Evolutionary conservation across 2,888 invertebrate species (phyloP).

Genomic region (Horisme vitalbata): DNA sequence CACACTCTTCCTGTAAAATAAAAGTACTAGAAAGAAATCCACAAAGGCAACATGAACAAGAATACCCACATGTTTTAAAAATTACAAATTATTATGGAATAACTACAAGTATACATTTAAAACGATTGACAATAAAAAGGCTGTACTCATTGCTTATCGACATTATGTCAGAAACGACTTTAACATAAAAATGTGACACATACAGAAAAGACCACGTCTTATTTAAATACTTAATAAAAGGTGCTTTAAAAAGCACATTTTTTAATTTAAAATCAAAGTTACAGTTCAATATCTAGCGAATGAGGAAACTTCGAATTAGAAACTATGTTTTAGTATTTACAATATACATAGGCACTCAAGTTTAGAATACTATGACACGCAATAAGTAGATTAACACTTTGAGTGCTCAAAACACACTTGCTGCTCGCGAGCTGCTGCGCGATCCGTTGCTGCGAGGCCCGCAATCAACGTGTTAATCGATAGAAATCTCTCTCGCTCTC

Average conservation of each 20-base stretch:
- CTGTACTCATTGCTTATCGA: slow-evolving; percentile 21
- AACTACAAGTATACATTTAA: slow-evolving; percentile 6
- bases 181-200: not conserved
- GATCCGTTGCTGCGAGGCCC: too few species aligned
- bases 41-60: too few species aligned
- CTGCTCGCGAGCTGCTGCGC: too few species aligned
- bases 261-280: too few species aligned
- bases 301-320: slow-evolving; percentile 14
- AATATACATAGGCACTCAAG: slow-evolving; percentile 37
- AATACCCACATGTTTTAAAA: too few species aligned
- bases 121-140: slow-evolving; percentile 13
- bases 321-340: slow-evolving; percentile 30
- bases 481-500: too few species aligned
- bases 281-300: slow-evolving; percentile 20
- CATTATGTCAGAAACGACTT: slow-evolving; percentile 19
- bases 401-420: not conserved
- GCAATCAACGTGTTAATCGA: too few species aligned
- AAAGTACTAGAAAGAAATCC: not conserved
- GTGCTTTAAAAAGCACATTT: slow-evolving; percentile 12
- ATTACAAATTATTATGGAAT: too few species aligned
- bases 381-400: too few species aligned
- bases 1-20: not conserved
- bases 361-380: slow-evolving; percentile 34
- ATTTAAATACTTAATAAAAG: not conserved
- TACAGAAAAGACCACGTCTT: too few species aligned